Evolutionary conservation across 1,140 invertebrate genomes (phyloP).

Genomic region (Drosophila rufa): DNA sequence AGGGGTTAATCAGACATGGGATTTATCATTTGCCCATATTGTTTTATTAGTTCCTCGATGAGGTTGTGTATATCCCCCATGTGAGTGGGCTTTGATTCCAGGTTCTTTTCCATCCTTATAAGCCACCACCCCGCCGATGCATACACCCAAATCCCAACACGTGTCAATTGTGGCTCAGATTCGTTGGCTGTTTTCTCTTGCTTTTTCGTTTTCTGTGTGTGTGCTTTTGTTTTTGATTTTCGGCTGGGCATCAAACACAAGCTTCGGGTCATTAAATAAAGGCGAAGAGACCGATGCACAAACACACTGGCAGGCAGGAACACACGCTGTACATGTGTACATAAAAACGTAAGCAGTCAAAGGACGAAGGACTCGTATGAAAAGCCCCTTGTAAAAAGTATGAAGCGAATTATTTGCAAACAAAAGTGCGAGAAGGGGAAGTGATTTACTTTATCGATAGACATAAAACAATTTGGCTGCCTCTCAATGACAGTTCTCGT

Average conservation of each 20-base stretch:
- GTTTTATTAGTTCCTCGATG: constrained; percentile 11
- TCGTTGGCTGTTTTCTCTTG: constrained; percentile 14
- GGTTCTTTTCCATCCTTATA: not conserved
- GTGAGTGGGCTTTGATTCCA: constrained; percentile 14
- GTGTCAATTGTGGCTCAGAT: constrained; percentile 52
- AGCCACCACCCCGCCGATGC: not conserved
- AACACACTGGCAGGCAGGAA: constrained; percentile 1
- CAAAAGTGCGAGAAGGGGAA: constrained; percentile 58
- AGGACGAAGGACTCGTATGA: constrained; percentile 33
- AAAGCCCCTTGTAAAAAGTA: constrained; percentile 56
- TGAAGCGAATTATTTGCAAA: constrained; percentile 61
- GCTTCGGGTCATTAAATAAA: constrained; percentile 54
- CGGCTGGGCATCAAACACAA: constrained; percentile 41
- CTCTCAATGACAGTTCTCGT: constrained; percentile 30
- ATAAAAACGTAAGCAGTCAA: constrained; percentile 20
- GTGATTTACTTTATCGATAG: constrained; percentile 76
- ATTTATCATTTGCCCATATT: constrained; percentile 1
- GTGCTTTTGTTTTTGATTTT: constrained; percentile 25
- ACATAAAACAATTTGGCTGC: constrained; percentile 75
- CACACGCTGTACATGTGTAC: not conserved
- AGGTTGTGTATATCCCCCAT: constrained; percentile 8
- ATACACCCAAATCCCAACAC: constrained; percentile 52
- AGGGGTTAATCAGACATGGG: not conserved
- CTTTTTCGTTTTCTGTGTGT: not conserved
- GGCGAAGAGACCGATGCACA: constrained; percentile 21